Evolutionary conservation across 2,113 vertebrate genomes (phyloP).

Genomic region (Pithys albifrons): DNA sequence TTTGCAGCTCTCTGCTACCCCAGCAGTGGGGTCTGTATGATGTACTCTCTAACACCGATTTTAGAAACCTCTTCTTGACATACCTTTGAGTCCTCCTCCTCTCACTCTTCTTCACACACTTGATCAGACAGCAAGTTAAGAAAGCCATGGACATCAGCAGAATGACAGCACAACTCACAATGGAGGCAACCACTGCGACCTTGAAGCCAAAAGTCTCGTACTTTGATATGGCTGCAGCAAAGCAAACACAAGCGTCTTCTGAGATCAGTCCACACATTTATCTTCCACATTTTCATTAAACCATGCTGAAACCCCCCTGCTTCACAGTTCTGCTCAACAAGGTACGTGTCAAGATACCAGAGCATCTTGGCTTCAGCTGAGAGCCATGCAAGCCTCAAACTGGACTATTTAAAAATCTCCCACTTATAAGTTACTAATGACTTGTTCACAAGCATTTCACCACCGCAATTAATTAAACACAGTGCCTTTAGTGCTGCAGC

Average conservation of each 20-base stretch:
- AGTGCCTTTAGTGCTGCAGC: not conserved
- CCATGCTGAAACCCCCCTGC: not conserved
- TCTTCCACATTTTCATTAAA: not conserved
- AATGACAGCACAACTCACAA: constrained; percentile 88
- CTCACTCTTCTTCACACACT: constrained; percentile 81
- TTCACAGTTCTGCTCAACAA: not conserved
- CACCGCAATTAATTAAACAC: not conserved
- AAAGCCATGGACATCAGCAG: constrained; percentile 90
- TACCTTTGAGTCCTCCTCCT: constrained; percentile 78
- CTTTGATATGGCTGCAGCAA: constrained; percentile 77
- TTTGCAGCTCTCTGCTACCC: not conserved
- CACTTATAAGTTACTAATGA: not conserved
- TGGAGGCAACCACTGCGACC: constrained; percentile 86
- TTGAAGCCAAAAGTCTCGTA: constrained; percentile 85
- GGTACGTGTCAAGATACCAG: not conserved
- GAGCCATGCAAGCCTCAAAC: not conserved
- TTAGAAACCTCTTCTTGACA: not conserved
- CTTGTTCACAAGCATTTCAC: not conserved
- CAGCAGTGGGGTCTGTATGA: not conserved
- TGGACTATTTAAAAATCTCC: not conserved
- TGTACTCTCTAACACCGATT: accelerated
- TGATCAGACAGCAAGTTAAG: constrained; percentile 89
- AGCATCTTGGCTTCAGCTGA: not conserved
- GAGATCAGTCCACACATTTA: not conserved
- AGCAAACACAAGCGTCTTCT: not conserved